Conservation (phyloP, 2,888 invertebrate genomes). For the Torymus tubicola region DNA sequence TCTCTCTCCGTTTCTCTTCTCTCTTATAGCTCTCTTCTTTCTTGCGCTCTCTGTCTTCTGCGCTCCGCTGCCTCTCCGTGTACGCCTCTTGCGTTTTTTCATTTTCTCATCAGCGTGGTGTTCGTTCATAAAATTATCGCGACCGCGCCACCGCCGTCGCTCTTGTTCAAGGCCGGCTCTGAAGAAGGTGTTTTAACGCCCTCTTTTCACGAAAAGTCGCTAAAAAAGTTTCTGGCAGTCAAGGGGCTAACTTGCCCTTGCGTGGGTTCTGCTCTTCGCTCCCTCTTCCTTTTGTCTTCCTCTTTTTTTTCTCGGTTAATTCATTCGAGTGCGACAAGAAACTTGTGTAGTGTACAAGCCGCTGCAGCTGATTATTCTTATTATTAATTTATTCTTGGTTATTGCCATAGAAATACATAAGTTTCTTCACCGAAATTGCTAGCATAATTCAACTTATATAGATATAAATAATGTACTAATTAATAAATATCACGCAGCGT, state of each 20-base stretch:
- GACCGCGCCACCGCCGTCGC: background rate
- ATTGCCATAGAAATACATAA: too few species aligned
- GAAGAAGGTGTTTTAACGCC: constrained; percentile 21
- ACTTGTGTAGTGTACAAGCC: constrained; percentile 34
- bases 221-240: constrained; percentile 39
- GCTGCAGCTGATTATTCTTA: constrained; percentile 16
- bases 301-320: constrained; percentile 17
- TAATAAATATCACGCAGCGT: too few species aligned
- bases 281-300: too few species aligned
- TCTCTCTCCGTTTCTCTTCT: too few species aligned
- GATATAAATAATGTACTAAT: too few species aligned
- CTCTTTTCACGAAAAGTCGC: constrained; percentile 14
- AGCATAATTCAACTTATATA: too few species aligned
- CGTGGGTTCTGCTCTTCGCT: too few species aligned
- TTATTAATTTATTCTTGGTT: too few species aligned
- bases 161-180: background rate
- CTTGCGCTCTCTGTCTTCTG: background rate
- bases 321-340: constrained; percentile 36
- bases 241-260: constrained; percentile 36
- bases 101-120: constrained; percentile 34
- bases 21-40: background rate
- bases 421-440: too few species aligned
- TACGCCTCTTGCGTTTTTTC: constrained; percentile 4
- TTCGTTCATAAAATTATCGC: constrained; percentile 42
- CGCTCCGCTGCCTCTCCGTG: background rate